A percentile compares a stretch with the other conserved stretches of the same genome.
Evolutionary conservation across 2,797 vertebrate genomes (phyloP).

Genomic region (Ammospiza maritima): DNA sequence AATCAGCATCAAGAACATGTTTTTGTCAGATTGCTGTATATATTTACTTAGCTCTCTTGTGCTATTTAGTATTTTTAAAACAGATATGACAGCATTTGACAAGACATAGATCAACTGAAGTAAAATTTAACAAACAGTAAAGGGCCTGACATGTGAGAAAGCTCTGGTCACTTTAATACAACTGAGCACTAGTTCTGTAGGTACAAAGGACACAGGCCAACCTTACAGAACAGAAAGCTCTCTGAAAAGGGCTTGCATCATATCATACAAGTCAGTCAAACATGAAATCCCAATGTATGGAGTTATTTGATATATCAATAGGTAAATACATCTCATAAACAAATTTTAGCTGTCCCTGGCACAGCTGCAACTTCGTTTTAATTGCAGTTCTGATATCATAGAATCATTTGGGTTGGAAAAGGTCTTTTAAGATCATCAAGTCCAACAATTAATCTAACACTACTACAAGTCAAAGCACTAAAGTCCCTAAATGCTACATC

Average conservation of each 20-base stretch:
- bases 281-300: neutral
- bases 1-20: neutral
- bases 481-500: neutral
- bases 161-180: neutral
- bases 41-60: neutral
- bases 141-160: neutral
- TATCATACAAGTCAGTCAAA: neutral
- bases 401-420: neutral
- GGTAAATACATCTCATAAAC: neutral
- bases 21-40: neutral
- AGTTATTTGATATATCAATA: neutral
- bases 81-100: neutral
- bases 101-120: neutral
- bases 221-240: neutral
- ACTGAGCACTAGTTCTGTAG: neutral
- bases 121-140: neutral
- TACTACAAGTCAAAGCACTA: neutral
- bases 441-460: neutral
- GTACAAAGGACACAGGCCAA: neutral
- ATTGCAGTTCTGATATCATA: neutral
- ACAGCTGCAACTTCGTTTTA: neutral
- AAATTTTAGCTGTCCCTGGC: neutral
- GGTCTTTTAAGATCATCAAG: neutral
- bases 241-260: neutral
- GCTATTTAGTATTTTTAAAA: neutral